A percentile compares a stretch with the other conserved stretches of the same genome.
Evolutionary conservation across 2,797 vertebrate species (phyloP).

Genomic region (Melanitta fusca): DNA sequence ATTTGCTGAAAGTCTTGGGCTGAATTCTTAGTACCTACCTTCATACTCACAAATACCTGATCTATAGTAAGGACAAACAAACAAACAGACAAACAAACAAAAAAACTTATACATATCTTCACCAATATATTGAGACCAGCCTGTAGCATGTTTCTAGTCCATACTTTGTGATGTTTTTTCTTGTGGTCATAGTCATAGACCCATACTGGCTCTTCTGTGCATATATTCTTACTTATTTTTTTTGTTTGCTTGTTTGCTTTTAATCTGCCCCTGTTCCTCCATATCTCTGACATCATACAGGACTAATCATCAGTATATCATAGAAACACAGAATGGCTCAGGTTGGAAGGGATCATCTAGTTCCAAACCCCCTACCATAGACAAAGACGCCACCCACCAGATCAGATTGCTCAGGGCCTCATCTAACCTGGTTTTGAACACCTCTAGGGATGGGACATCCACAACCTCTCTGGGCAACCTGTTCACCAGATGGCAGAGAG

Average conservation of each 20-base stretch:
- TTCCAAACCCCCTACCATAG: too few species aligned
- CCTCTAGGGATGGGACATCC: too few species aligned
- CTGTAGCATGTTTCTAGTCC: background rate
- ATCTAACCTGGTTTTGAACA: too few species aligned
- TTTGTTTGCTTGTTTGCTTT: background rate
- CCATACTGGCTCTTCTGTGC: rapidly evolving
- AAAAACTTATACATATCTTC: background rate
- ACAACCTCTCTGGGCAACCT: too few species aligned
- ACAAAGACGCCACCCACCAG: too few species aligned
- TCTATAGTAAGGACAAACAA: background rate
- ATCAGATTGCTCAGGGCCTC: too few species aligned
- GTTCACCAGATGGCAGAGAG: background rate
- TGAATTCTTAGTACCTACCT: background rate
- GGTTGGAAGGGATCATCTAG: too few species aligned
- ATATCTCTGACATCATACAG: background rate
- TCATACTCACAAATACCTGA: background rate
- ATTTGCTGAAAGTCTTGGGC: background rate
- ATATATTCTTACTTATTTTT: background rate
- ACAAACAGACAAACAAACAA: too few species aligned
- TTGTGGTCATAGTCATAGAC: background rate
- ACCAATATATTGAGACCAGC: rapidly evolving
- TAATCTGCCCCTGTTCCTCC: background rate
- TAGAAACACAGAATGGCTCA: too few species aligned
- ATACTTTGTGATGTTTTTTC: background rate
- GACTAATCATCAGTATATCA: background rate